Base-by-base conservation (phyloP, 2,797 vertebrate species). In the Enteromius treurensis region DNA sequence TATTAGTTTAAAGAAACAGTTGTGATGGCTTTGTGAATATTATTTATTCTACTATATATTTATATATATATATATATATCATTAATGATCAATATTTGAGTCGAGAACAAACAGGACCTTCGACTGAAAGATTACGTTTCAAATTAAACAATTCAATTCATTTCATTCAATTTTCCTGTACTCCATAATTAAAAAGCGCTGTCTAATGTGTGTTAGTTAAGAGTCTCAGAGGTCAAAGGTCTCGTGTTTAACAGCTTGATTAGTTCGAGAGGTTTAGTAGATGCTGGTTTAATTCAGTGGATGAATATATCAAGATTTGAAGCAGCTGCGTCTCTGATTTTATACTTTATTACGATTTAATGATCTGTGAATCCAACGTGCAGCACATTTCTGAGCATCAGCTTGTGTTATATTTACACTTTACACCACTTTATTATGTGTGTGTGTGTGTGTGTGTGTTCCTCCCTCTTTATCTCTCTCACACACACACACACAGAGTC, bases 401-500 rank as follows among this genome's bases (percentile, higher is more conserved):
- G 62, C 29, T 32, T 19, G 6, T 17, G 26, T 32, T 64, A 64
- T 7, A 32, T 64, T 64, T 32, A 64, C 60, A 62, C 58, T 62
- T 29, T 26, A 62, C 60, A 62, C 60, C 26, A 17, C 13, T 32
- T 32, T 32, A 32, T 64, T 8, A 17, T 60, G 23, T 60, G 58
- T 60, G 58, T 64, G 60, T 13, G 55, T 60, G 21, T 51, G 47
- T 51, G n/a, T 62, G 14, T 62, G 60, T 62, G 60, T 62, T 62
- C 60, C 60, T 62, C 60, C 26, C 60, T 62, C 23, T 62, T 62
- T 29, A 62, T 62, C 60, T 62, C 58, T 0, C 58, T 0, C 58
- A 0, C 58, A 23, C 55, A 76, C 58, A 23, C 55, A 76, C 73
- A 77, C 78, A 77, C 85, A 82, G 80, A 84, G 82, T 87, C 81